A percentile compares a stretch with the other conserved stretches of the same genome.
phyloP scores from a whole-genome alignment of 2,113 vertebrate genomes.

The Irena cyanogastra region DNA sequence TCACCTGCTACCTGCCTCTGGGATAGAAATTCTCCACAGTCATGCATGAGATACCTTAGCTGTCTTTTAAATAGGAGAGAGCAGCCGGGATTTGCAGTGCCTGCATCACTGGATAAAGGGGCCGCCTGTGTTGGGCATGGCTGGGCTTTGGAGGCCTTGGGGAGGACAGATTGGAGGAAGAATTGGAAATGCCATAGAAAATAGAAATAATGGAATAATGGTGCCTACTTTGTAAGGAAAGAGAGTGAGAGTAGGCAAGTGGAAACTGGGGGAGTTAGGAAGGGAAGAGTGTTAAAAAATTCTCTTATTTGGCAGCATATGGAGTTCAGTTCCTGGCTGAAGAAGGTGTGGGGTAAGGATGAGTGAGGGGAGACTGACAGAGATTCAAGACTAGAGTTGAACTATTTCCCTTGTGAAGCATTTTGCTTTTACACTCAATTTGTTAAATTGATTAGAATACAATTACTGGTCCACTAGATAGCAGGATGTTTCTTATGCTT shows the following conservation, averaged over 20 bases:
- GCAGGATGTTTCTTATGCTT: conserved; percentile 23
- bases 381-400: neutral
- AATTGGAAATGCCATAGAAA: neutral
- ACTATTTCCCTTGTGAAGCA: conserved; percentile 20
- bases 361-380: neutral
- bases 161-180: neutral
- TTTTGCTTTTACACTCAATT: conserved; percentile 30
- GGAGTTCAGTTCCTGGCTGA: neutral
- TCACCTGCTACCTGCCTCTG: neutral
- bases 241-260: neutral
- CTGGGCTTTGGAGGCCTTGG: neutral
- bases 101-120: neutral
- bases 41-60: rapidly evolving
- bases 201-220: neutral
- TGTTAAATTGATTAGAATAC: conserved; percentile 44
- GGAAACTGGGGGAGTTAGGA: neutral
- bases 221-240: neutral
- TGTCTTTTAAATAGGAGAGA: neutral
- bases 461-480: conserved; percentile 41
- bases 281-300: neutral
- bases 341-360: neutral
- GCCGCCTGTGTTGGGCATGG: neutral
- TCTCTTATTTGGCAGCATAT: neutral
- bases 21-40: neutral
- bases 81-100: neutral